Percentiles rank a stretch among this genome's conserved stretches.
Conservation (phyloP, 2,113 vertebrate genomes). For the Lipophrys pholis region DNA sequence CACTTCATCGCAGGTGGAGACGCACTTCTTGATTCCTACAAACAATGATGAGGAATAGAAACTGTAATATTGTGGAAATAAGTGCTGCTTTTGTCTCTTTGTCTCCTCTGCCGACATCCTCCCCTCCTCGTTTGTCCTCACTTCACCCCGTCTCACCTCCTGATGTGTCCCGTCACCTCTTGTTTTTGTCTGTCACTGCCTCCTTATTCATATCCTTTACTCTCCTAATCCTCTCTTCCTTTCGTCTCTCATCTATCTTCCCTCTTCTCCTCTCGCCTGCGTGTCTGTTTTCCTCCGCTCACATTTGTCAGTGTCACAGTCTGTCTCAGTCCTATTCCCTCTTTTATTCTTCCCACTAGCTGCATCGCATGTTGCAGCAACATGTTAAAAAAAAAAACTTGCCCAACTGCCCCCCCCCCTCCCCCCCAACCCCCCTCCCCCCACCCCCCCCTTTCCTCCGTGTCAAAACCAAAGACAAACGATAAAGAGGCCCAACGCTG, state of each 20-base stretch:
- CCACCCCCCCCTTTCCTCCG: background rate
- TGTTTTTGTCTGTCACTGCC: background rate
- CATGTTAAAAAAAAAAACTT: slow-evolving; percentile 16
- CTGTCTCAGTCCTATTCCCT: background rate
- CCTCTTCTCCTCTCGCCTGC: background rate
- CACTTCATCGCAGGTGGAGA: no score
- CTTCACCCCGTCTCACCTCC: background rate
- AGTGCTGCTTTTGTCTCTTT: no score
- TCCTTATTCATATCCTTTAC: no score
- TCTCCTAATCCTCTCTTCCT: background rate
- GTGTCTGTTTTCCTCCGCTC: background rate
- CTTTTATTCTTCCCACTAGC: background rate
- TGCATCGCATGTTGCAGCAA: slow-evolving; percentile 7
- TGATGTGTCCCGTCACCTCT: background rate
- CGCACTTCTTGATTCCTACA: background rate
- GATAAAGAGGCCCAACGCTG: slow-evolving; percentile 7
- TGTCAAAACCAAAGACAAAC: slow-evolving; percentile 38
- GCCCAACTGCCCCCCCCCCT: background rate
- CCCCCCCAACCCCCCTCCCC: background rate
- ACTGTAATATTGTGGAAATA: no score
- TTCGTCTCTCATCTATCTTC: background rate
- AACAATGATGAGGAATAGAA: no score
- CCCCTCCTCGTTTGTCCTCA: background rate
- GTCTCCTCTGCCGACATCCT: no score
- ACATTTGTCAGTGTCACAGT: background rate